Evolutionary conservation across 2,888 invertebrate species (phyloP).

Genomic region (Coenonympha glycerion): DNA sequence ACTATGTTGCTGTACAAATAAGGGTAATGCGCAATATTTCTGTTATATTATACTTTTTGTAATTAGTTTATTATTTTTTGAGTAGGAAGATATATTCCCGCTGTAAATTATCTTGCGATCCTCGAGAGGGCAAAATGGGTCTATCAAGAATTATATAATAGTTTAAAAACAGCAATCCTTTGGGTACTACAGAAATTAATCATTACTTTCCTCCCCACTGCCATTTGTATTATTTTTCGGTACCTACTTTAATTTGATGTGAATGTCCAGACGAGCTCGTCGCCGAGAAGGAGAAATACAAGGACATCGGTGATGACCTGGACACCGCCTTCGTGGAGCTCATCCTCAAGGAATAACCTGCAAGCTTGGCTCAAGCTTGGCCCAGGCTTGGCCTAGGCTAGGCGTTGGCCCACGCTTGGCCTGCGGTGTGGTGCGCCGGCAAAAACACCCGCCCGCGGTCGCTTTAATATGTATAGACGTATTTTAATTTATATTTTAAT

Average conservation of each 20-base stretch:
- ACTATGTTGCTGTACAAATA: neutral
- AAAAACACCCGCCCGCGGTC: conserved; percentile 51
- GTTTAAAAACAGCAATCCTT: too few species aligned
- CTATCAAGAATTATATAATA: too few species aligned
- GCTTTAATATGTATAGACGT: conserved; percentile 57
- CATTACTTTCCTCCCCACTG: neutral
- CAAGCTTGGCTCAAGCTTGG: neutral
- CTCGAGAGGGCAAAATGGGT: too few species aligned
- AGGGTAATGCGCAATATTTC: too few species aligned
- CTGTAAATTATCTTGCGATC: too few species aligned
- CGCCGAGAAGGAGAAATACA: conserved; percentile 99
- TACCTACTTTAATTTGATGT: conserved; percentile 6
- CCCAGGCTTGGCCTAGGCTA: neutral
- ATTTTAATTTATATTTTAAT: conserved; percentile 68
- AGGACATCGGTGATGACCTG: conserved; percentile 99
- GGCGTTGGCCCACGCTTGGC: too few species aligned
- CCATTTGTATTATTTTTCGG: neutral
- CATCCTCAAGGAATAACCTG: conserved; percentile 81
- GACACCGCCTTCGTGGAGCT: conserved; percentile 98
- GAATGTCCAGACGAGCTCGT: conserved; percentile 87
- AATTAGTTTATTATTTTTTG: too few species aligned
- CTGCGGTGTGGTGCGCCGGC: conserved; percentile 16
- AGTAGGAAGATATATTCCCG: too few species aligned
- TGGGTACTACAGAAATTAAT: neutral
- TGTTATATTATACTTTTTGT: too few species aligned